Evolutionary conservation across 2,797 vertebrate species (phyloP).

Genomic region (Lophotriccus pileatus): DNA sequence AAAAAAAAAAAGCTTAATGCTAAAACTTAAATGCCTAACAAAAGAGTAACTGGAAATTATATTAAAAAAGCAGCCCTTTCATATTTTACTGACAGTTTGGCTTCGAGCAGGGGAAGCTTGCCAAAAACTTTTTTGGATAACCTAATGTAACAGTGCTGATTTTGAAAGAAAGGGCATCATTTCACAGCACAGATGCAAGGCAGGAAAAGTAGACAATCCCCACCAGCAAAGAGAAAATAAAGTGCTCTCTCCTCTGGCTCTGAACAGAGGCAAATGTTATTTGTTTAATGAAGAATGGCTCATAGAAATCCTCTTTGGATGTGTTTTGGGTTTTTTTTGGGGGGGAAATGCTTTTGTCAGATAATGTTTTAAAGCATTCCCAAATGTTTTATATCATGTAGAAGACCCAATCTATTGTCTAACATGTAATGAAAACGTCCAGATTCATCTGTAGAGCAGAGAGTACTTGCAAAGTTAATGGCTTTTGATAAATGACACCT

Average conservation of each 20-base stretch:
- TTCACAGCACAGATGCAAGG: neutral
- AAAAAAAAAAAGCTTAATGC: neutral
- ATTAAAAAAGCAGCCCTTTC: neutral
- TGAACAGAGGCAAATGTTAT: slow-evolving; percentile 3
- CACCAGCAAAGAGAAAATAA: slow-evolving; percentile 30
- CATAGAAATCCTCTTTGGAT: slow-evolving; percentile 5
- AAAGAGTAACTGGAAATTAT: neutral
- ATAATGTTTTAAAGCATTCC: slow-evolving; percentile 5
- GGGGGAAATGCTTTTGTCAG: neutral
- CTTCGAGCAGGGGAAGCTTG: neutral
- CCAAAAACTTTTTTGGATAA: neutral
- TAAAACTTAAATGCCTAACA: neutral
- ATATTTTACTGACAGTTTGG: neutral
- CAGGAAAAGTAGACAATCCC: slow-evolving; percentile 20
- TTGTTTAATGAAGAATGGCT: slow-evolving; percentile 42
- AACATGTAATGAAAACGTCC: neutral
- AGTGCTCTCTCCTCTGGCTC: slow-evolving; percentile 35
- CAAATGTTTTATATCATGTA: neutral
- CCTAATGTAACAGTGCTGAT: neutral
- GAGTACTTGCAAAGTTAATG: slow-evolving; percentile 32
- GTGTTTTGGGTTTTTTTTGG: no score
- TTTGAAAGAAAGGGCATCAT: slow-evolving; percentile 21
- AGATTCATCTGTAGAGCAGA: neutral
- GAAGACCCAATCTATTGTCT: neutral
- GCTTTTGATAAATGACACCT: neutral